phyloP scores from a whole-genome alignment of 1,140 invertebrate genomes.

The Bombus balteatus region DNA sequence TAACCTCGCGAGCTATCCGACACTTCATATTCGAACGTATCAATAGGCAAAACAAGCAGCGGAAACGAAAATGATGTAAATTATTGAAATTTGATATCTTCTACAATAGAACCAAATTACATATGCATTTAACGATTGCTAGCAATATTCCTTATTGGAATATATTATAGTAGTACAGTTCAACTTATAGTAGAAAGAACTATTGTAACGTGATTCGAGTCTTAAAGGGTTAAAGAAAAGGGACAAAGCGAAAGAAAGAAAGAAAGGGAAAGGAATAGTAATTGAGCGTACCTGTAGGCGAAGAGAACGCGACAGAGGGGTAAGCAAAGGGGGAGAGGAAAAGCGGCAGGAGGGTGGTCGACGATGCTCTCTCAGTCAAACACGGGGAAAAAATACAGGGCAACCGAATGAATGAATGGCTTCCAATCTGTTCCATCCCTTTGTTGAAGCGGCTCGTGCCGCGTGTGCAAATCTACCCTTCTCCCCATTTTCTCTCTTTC shows the following conservation, averaged over 20 bases:
- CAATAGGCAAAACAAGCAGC: no score
- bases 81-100: no score
- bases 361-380: constrained; percentile 69
- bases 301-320: background rate
- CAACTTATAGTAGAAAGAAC: background rate
- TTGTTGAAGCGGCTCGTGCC: constrained; percentile 82
- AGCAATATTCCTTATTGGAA: no score
- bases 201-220: background rate
- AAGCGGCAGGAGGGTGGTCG: constrained; percentile 57
- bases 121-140: no score
- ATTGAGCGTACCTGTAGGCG: constrained; percentile 48
- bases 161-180: no score
- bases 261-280: background rate
- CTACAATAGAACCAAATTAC: no score
- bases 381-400: constrained; percentile 70
- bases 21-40: no score
- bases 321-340: background rate
- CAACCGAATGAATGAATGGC: constrained; percentile 65
- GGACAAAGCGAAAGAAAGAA: background rate
- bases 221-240: background rate
- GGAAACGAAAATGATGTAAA: no score
- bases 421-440: constrained; percentile 74
- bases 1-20: no score
- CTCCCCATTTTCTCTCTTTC: constrained; percentile 10
- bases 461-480: constrained; percentile 74